A percentile compares a stretch with the other conserved stretches of the same genome.
phyloP scores from a whole-genome alignment of 2,888 invertebrate species.

The Amaurobius ferox region DNA sequence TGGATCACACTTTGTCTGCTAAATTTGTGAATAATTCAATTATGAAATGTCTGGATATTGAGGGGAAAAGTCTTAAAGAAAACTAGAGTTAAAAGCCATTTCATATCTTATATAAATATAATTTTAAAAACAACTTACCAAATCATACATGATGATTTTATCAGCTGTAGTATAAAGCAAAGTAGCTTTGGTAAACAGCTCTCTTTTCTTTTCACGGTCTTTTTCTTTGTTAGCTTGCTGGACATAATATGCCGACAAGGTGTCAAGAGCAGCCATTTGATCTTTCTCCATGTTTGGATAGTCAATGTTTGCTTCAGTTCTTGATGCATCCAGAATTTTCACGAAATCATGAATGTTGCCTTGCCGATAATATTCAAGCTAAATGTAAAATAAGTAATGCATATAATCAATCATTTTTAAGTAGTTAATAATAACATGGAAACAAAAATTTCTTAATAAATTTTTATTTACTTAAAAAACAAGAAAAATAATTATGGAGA shows the following conservation, averaged over 20 bases:
- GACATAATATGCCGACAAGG: constrained; percentile 98
- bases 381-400: no score
- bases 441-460: no score
- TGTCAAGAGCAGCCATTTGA: constrained; percentile 98
- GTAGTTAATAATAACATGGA: no score
- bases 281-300: constrained; percentile 96
- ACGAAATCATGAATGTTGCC: constrained; percentile 94
- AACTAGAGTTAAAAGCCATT: no score
- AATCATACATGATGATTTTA: constrained; percentile 99
- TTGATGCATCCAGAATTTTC: constrained; percentile 92
- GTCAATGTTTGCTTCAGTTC: constrained; percentile 88
- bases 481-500: no score
- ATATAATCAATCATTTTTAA: no score
- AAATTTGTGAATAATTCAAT: no score
- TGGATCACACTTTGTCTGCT: no score
- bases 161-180: constrained; percentile 98
- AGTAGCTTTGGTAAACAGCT: constrained; percentile 96
- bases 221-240: constrained; percentile 97
- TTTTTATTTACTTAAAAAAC: no score
- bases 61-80: no score
- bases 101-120: no score
- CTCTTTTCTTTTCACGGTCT: constrained; percentile 94
- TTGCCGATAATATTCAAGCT: constrained; percentile 93
- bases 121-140: constrained; percentile 80
- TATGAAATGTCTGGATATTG: no score